Conservation (phyloP, 2,797 vertebrate genomes). For the Sylvilagus floridanus region DNA sequence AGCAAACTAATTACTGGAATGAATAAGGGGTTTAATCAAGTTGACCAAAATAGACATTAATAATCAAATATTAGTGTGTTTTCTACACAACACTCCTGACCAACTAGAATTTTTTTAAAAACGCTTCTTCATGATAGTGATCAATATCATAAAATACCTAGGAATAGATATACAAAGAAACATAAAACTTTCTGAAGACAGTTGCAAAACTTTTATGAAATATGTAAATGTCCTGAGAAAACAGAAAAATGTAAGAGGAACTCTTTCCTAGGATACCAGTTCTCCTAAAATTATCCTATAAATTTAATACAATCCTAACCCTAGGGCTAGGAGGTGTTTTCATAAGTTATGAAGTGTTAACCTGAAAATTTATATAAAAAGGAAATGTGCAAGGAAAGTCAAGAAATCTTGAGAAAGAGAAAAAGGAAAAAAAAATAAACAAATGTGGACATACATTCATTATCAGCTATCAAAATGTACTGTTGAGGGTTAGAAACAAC, state of each 20-base stretch:
- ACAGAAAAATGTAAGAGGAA: neutral
- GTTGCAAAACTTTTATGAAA: neutral
- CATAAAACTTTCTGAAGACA: neutral
- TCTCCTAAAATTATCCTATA: neutral
- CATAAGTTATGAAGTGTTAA: neutral
- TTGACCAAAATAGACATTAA: conserved; percentile 27
- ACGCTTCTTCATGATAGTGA: neutral
- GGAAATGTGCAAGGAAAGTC: neutral
- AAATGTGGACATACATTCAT: neutral
- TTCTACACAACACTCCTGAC: neutral
- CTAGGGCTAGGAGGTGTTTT: neutral
- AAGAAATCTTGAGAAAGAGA: neutral
- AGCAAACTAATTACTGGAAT: neutral
- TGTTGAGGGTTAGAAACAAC: neutral
- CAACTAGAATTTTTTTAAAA: neutral
- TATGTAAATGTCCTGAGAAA: neutral
- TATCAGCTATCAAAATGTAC: neutral
- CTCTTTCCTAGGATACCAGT: neutral
- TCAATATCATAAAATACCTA: neutral
- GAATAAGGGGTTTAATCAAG: neutral
- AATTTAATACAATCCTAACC: neutral
- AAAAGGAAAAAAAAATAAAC: neutral
- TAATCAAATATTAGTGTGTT: conserved; percentile 6
- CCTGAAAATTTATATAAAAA: neutral
- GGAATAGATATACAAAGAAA: neutral